These are phyloP conservation scores for Pungitius pungitius DNA, from an alignment of 2,113 vertebrate genomes.

Conservation along the genomic window DNA sequence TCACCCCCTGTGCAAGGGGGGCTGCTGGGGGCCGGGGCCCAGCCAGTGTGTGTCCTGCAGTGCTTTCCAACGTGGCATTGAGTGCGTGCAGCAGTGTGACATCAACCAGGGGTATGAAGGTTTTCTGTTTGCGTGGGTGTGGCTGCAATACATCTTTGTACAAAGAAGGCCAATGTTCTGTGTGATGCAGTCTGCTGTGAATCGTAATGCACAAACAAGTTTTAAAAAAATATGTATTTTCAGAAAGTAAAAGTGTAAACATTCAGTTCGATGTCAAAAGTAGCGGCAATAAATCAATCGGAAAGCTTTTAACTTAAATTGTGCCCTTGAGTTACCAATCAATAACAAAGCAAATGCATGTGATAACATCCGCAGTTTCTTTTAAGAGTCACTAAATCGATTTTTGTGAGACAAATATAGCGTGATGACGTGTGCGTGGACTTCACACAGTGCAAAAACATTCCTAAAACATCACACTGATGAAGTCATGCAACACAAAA, in stretches of 20 bases:
- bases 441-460: not conserved
- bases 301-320: slow-evolving; percentile 33
- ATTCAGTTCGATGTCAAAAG: not conserved
- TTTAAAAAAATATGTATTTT: not conserved
- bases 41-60: slow-evolving; percentile 89
- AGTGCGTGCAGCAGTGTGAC: slow-evolving; percentile 92
- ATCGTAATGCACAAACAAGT: not conserved
- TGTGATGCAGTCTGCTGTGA: not conserved
- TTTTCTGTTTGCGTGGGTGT: slow-evolving; percentile 17
- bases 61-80: slow-evolving; percentile 85
- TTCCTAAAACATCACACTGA: not conserved
- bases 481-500: not conserved
- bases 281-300: slow-evolving; percentile 19
- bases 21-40: slow-evolving; percentile 93
- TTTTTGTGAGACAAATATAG: not conserved
- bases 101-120: slow-evolving; percentile 85
- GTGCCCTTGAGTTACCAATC: slow-evolving; percentile 11
- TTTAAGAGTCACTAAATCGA: not conserved
- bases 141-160: slow-evolving; percentile 6
- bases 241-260: not conserved
- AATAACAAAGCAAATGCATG: not conserved
- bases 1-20: slow-evolving; percentile 84
- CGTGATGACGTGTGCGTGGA: not conserved
- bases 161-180: slow-evolving; percentile 15
- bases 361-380: not conserved